Base-by-base conservation (phyloP, 2,888 invertebrate species). In the Dichetophora obliterata region DNA sequence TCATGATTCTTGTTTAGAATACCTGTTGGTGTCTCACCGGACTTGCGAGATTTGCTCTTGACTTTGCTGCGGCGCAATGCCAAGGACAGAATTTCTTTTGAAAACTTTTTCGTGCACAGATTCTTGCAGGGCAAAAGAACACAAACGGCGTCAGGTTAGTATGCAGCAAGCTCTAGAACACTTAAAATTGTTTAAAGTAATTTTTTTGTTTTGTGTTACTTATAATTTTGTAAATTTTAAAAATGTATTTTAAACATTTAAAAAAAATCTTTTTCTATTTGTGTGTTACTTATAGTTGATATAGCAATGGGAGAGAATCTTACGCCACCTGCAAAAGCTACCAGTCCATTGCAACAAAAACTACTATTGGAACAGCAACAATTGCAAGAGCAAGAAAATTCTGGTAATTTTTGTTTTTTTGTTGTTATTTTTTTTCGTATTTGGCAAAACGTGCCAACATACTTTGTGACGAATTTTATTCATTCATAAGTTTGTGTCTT, bases 81-180 rank as follows among this genome's bases (percentile, higher is more conserved):
- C 68, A 94, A 94, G 86, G 98, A 99, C 88, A 92, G 99, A 82
- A 97, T 99, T 92, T 95, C 96, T 79, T 99, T 99, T 90, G 97
- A 98, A 86, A 94, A 94, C 80, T 99, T 99, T 91, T 99, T 99
- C 91, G 94, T 93, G 88, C 99, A 99, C 90, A 93, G 95, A 68
- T 99, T 99, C 91, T 91, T 96, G 81, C 94, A 94, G 87, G 92
- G 94, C 81, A 92, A 87, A 84, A 92, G 88, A 88, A 90, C 88
- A 82, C 91, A 84, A 85, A 91, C 87, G 86, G 77, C 80, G 73
- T 91, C 89, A 86, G 91, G 90, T 89, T 84, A 80, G 63, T 79
- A 54, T 68, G 50, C 37, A 59, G 71, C 3, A 14, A 31, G 34
- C 34, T 37, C 43, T 66, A 11, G 43, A 3, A 43, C 3, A 43